Percentiles rank a stretch among this genome's conserved stretches.
phyloP scores from a whole-genome alignment of 2,113 vertebrate genomes.

The Carassius carassius region DNA sequence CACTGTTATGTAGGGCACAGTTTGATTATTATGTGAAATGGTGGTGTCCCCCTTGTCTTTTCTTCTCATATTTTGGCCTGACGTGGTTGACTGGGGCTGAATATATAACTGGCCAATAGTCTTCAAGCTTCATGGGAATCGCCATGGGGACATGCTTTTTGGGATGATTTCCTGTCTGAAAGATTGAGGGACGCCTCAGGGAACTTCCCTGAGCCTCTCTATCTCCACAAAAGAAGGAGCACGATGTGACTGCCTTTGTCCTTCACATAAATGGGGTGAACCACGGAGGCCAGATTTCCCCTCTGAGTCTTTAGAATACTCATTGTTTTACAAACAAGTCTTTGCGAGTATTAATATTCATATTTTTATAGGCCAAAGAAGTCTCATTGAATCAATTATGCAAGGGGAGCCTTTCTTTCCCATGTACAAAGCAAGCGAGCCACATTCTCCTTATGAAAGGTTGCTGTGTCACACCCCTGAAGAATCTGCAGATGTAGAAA shows the following conservation, averaged over 20 bases:
- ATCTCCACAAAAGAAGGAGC: conserved; percentile 68
- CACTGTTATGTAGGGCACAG: conserved; percentile 70
- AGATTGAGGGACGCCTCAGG: conserved; percentile 73
- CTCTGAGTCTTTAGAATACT: conserved; percentile 55
- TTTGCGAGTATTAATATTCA: conserved; percentile 77
- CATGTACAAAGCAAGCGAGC: conserved; percentile 65
- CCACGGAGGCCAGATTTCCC: conserved; percentile 68
- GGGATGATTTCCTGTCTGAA: conserved; percentile 75
- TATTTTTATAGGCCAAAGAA: conserved; percentile 70
- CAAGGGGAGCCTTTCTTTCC: conserved; percentile 62
- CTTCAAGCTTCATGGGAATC: conserved; percentile 75
- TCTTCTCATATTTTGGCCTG: conserved; percentile 57
- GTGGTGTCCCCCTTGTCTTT: conserved; percentile 54
- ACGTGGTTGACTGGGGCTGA: conserved; percentile 66
- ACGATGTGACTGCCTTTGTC: conserved; percentile 75
- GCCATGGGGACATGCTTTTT: conserved; percentile 67
- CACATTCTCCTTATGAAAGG: conserved; percentile 66
- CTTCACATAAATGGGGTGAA: conserved; percentile 62
- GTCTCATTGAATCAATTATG: conserved; percentile 69
- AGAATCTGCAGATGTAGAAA: conserved; percentile 83
- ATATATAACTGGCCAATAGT: conserved; percentile 75
- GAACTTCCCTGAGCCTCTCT: conserved; percentile 66
- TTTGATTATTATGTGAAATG: conserved; percentile 69
- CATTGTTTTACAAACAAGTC: conserved; percentile 72
- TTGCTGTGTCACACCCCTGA: conserved; percentile 81